A percentile compares a stretch with the other conserved stretches of the same genome.
Conservation (phyloP, 1,140 invertebrate genomes). For the Drosophila repletoides region DNA sequence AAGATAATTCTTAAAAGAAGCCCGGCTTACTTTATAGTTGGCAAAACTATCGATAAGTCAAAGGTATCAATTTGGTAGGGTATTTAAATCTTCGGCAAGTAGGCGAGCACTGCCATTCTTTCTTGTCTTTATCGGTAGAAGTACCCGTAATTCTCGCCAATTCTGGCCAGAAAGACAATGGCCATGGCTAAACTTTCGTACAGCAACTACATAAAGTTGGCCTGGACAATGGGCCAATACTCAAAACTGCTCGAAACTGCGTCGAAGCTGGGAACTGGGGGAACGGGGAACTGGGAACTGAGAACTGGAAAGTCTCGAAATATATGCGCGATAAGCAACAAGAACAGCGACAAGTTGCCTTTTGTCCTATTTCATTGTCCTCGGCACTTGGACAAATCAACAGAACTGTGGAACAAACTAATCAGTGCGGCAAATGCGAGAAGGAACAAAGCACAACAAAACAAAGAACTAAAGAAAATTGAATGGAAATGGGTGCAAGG, state of each 20-base stretch:
- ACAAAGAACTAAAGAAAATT: slow-evolving; percentile 35
- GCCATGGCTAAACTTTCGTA: slow-evolving; percentile 27
- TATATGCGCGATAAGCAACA: slow-evolving; percentile 59
- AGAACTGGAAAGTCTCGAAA: no score
- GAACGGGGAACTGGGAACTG: no score
- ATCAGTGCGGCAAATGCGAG: slow-evolving; percentile 63
- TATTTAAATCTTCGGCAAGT: no score
- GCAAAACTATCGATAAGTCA: no score
- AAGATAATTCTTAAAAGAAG: no score
- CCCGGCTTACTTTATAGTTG: no score
- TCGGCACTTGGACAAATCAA: slow-evolving; percentile 18
- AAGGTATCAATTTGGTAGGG: no score
- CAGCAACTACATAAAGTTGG: slow-evolving; percentile 37
- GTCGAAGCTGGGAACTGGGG: no score
- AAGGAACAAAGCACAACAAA: slow-evolving; percentile 55
- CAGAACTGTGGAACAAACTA: slow-evolving; percentile 58
- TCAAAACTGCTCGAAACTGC: slow-evolving; percentile 61
- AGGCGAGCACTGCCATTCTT: no score
- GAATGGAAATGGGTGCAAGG: slow-evolving; percentile 7
- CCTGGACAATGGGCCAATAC: slow-evolving; percentile 56
- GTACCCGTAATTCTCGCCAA: slow-evolving; percentile 46
- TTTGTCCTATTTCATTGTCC: slow-evolving; percentile 18
- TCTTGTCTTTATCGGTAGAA: slow-evolving; percentile 65
- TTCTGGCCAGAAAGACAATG: slow-evolving; percentile 37
- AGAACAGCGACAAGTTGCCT: slow-evolving; percentile 29